Evolutionary conservation across 2,797 vertebrate species (phyloP).

Genomic region (Onychomys leucogaster): DNA sequence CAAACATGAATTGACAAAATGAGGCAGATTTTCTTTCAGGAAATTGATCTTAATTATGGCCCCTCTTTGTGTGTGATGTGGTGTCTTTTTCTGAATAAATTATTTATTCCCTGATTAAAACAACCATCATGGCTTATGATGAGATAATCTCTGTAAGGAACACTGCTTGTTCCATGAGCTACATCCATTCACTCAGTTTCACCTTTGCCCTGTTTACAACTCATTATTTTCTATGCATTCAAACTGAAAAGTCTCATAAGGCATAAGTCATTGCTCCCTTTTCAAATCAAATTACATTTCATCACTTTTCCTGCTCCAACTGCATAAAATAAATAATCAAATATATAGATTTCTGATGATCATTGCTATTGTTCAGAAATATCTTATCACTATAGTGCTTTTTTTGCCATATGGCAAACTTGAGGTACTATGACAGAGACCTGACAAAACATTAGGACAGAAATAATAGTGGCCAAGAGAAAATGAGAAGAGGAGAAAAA

Average conservation of each 20-base stretch:
- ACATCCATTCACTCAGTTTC: neutral
- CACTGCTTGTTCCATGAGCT: neutral
- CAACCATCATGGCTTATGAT: neutral
- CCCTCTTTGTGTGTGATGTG: neutral
- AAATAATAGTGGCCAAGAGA: neutral
- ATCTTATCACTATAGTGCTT: too few relatives aligned
- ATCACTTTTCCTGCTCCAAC: neutral
- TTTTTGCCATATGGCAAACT: neutral
- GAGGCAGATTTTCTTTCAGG: neutral
- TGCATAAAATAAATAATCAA: neutral
- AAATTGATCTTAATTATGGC: conserved; percentile 13
- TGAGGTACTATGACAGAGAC: rapidly evolving
- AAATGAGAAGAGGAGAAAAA: neutral
- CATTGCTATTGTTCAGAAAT: rapidly evolving
- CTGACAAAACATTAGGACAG: neutral
- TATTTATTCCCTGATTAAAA: neutral
- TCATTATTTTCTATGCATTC: neutral
- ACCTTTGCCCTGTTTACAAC: neutral
- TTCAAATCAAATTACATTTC: neutral
- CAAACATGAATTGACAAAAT: neutral
- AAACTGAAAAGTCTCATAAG: neutral
- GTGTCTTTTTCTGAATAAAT: neutral
- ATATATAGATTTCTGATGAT: neutral
- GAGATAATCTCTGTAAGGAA: neutral
- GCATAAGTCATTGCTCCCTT: neutral